Evolutionary conservation across 2,113 vertebrate genomes (phyloP).

Genomic region (Cavia aperea): DNA sequence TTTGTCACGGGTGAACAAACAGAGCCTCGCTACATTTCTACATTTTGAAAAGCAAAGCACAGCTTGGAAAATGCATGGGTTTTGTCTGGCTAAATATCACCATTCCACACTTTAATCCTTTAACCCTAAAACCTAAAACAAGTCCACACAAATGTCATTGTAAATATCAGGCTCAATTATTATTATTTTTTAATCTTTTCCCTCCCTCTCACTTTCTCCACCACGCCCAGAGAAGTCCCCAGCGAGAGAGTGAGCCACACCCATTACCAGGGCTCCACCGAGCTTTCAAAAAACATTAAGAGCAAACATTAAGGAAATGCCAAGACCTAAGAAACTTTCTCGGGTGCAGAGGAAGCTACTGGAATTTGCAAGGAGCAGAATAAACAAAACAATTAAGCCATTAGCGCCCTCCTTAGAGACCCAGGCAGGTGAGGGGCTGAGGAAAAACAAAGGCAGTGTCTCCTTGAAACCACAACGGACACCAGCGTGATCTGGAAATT

Average conservation of each 20-base stretch:
- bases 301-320: slow-evolving; percentile 36
- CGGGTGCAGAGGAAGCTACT: slow-evolving; percentile 18
- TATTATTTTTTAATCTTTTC: background rate
- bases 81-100: slow-evolving; percentile 18
- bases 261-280: background rate
- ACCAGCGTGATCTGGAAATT: background rate
- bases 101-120: slow-evolving; percentile 1
- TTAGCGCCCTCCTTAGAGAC: slow-evolving; percentile 34
- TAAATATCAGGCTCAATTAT: background rate
- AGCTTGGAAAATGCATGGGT: background rate
- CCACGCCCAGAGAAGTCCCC: background rate
- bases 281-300: background rate
- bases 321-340: background rate
- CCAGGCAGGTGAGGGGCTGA: background rate
- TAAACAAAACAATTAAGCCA: slow-evolving; percentile 57
- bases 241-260: slow-evolving; percentile 23
- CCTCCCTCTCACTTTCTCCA: background rate
- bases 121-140: background rate
- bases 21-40: background rate
- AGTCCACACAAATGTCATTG: background rate
- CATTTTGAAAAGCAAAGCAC: slow-evolving; percentile 38
- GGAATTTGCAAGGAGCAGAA: slow-evolving; percentile 34
- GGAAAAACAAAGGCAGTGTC: background rate
- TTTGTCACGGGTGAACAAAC: background rate
- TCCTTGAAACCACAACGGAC: background rate